These are phyloP conservation scores for Drosophila repleta DNA, from an alignment of 1,140 invertebrate genomes.

Conservation along the genomic window DNA sequence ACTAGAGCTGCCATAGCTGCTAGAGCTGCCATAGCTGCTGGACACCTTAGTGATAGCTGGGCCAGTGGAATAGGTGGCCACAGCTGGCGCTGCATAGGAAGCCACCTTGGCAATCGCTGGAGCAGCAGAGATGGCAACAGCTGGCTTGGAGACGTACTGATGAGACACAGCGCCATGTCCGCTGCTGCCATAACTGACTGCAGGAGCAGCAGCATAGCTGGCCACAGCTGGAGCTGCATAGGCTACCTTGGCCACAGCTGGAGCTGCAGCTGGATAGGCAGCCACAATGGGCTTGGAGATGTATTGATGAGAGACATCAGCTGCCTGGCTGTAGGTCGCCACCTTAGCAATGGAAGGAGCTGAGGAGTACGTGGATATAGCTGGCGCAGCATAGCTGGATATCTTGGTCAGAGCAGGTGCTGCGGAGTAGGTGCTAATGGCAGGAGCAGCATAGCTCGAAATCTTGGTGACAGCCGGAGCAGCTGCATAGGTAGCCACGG, in stretches of 20 bases:
- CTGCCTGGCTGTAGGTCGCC: constrained; percentile 45
- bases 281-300: constrained; percentile 60
- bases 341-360: constrained; percentile 47
- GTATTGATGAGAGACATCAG: constrained; percentile 67
- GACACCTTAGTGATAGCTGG: constrained; percentile 49
- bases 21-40: constrained; percentile 17
- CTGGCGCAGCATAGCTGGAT: constrained; percentile 44
- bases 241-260: constrained; percentile 17
- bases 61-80: constrained; percentile 17
- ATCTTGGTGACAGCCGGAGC: constrained; percentile 45
- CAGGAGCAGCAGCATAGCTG: constrained; percentile 8
- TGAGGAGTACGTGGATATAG: constrained; percentile 35
- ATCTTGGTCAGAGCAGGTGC: constrained; percentile 48
- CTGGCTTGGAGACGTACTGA: constrained; percentile 63
- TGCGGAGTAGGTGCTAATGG: constrained; percentile 40
- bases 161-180: constrained; percentile 59
- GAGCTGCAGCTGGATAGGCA: constrained; percentile 15
- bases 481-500: constrained; percentile 31
- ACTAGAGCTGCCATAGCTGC: constrained; percentile 7
- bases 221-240: constrained; percentile 23
- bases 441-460: constrained; percentile 40
- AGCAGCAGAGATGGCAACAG: constrained; percentile 42
- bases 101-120: constrained; percentile 51
- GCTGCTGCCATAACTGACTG: constrained; percentile 2
- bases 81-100: constrained; percentile 36